Conservation (phyloP, 2,113 vertebrate species). For the Naja naja region DNA sequence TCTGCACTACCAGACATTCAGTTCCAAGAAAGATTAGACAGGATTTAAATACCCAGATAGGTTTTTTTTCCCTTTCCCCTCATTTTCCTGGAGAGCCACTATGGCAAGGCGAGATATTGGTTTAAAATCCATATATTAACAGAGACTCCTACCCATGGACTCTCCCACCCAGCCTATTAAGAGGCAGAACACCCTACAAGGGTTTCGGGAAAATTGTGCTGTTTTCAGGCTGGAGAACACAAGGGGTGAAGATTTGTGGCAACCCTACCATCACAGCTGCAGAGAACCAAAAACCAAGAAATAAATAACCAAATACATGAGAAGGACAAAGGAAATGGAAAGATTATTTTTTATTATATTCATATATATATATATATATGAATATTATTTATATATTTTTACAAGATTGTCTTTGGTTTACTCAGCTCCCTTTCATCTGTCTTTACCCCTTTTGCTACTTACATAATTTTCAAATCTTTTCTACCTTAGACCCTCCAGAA, state of each 20-base stretch:
- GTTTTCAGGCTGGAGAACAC: background rate
- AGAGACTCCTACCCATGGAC: background rate
- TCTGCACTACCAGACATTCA: background rate
- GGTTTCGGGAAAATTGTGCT: background rate
- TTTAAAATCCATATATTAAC: background rate
- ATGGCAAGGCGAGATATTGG: background rate
- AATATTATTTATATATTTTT: slow-evolving; percentile 3
- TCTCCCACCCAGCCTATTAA: background rate
- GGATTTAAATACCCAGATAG: background rate
- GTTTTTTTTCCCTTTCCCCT: no score
- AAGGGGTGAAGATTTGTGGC: rapidly evolving
- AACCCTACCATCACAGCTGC: background rate
- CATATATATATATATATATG: background rate
- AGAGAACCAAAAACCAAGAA: background rate
- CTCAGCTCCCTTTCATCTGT: background rate
- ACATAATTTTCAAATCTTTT: background rate
- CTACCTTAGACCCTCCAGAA: background rate
- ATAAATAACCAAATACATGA: background rate
- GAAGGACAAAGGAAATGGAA: background rate
- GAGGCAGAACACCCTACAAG: background rate
- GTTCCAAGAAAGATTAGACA: background rate
- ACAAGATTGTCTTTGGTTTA: slow-evolving; percentile 32
- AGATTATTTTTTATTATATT: background rate
- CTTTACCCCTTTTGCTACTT: background rate
- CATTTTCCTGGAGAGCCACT: background rate